phyloP scores from a whole-genome alignment of 2,113 vertebrate genomes.

The Heterochromis multidens region DNA sequence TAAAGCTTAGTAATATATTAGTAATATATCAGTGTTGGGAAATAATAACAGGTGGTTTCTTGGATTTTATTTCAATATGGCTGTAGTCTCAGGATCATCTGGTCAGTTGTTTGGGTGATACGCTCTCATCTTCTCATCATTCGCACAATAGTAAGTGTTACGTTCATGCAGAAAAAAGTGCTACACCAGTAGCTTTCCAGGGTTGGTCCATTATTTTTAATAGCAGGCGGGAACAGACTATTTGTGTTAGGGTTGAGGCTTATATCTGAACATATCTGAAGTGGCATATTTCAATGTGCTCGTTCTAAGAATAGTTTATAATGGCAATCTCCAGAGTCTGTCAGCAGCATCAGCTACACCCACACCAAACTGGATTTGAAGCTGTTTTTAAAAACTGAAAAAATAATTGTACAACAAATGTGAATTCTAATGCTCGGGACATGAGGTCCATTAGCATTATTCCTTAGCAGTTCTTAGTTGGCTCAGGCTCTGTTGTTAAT shows the following conservation, averaged over 20 bases:
- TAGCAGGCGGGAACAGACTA: not conserved
- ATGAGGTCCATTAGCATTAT: not conserved
- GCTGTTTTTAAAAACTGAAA: not conserved
- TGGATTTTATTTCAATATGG: not conserved
- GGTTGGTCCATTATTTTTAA: not conserved
- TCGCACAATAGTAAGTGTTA: not conserved
- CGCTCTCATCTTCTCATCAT: not conserved
- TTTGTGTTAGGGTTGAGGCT: not conserved
- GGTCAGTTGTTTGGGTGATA: not conserved
- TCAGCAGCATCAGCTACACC: not conserved
- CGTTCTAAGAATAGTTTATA: not conserved
- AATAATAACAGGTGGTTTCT: not conserved
- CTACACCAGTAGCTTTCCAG: not conserved
- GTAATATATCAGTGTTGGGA: not conserved
- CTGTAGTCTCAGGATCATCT: not conserved
- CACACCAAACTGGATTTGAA: not conserved
- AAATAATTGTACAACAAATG: not conserved
- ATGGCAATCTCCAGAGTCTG: not conserved
- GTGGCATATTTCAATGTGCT: not conserved
- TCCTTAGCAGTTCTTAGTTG: too few relatives aligned
- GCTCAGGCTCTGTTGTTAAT: too few relatives aligned
- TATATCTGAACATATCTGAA: not conserved
- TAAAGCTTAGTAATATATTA: not conserved
- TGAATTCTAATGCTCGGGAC: not conserved
- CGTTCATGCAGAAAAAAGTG: not conserved